A percentile compares a stretch with the other conserved stretches of the same genome.
Conservation (phyloP, 2,113 vertebrate genomes). For the Butastur rufipennis region DNA sequence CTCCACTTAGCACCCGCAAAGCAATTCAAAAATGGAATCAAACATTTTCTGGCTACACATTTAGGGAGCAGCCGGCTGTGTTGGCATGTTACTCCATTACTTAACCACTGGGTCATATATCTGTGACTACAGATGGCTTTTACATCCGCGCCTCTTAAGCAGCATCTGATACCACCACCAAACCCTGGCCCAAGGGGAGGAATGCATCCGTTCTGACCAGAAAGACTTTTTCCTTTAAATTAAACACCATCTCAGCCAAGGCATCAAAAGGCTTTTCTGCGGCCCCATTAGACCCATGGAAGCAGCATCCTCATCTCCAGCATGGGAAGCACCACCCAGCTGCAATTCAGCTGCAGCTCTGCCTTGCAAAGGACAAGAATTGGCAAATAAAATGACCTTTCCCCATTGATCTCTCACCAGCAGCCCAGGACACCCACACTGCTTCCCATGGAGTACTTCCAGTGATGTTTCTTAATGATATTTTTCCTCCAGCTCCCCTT, state of each 20-base stretch:
- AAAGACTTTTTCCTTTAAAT: constrained; percentile 22
- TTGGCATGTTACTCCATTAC: constrained; percentile 58
- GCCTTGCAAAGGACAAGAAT: background rate
- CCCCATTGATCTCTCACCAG: background rate
- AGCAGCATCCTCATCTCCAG: background rate
- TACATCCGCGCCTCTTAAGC: constrained; percentile 25
- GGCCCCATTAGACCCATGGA: background rate
- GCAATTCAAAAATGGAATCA: constrained; percentile 59
- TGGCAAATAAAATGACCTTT: background rate
- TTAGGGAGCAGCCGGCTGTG: constrained; percentile 30
- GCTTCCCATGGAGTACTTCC: background rate
- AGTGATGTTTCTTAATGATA: background rate
- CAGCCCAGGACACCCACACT: background rate
- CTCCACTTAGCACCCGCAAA: constrained; percentile 58
- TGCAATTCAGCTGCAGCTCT: background rate
- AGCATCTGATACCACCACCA: constrained; percentile 37
- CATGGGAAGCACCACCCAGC: background rate
- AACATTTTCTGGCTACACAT: constrained; percentile 60
- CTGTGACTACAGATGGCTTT: constrained; percentile 65
- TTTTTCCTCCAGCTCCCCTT: background rate
- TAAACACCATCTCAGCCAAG: background rate
- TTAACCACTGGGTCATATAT: constrained; percentile 60
- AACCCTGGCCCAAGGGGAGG: background rate
- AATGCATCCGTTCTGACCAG: background rate
- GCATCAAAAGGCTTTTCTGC: background rate